These are phyloP conservation scores for Motacilla alba DNA, from an alignment of 2,113 vertebrate species.

Conservation along the genomic window DNA sequence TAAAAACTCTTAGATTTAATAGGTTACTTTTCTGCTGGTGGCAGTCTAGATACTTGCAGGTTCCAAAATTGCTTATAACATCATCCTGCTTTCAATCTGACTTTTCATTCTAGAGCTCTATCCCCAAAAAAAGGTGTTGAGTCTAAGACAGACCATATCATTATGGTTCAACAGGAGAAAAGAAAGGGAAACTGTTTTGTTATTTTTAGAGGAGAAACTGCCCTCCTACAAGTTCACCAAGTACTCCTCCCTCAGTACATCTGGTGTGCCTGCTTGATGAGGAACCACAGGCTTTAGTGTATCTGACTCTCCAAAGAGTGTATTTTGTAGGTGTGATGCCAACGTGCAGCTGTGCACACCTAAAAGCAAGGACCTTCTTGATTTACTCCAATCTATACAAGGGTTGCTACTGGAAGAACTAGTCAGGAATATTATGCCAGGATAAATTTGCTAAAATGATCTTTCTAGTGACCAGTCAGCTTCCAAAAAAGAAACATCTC, in stretches of 20 bases:
- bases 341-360: not conserved
- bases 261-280: not conserved
- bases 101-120: not conserved
- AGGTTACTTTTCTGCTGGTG: not conserved
- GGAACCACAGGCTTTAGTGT: not conserved
- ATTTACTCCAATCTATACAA: not conserved
- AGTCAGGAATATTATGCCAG: not conserved
- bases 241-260: not conserved
- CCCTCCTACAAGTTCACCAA: not conserved
- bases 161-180: not conserved
- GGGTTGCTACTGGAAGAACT: not conserved
- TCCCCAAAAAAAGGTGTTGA: not conserved
- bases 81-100: not conserved
- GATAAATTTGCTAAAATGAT: not conserved
- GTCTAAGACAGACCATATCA: not conserved
- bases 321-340: not conserved
- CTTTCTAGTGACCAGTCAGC: not conserved
- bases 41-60: not conserved
- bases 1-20: not conserved
- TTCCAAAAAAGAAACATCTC: not conserved
- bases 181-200: not conserved
- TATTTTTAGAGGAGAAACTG: not conserved
- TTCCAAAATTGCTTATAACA: not conserved
- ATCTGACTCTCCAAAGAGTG: not conserved
- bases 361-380: not conserved